Evolutionary conservation across 2,888 invertebrate genomes (phyloP), one percentile per base, ranked within the genome.

Genomic region (Drosophila anceps): DNA sequence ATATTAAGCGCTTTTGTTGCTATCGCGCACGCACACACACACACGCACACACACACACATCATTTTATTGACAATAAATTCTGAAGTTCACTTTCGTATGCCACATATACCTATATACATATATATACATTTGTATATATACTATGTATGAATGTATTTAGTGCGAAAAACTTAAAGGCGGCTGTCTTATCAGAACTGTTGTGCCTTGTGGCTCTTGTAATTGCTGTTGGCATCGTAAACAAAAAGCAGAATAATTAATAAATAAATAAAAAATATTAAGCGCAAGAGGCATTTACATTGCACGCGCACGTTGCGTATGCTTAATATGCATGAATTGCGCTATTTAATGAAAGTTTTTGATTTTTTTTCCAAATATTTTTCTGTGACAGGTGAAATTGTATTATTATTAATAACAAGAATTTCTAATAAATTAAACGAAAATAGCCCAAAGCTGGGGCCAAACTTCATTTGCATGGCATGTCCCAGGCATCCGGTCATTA

Each of bases 401-500:
- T 37, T 18, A 59, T 41, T 51, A 37, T 44, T 65, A 51, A 50
- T 33, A 15, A 44, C 39, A 44, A 15, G 15, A 60, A 55, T 63
- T 41, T 74, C 44, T 39, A 60, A 74, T 53, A 58, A 55, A 41
- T 29, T 39, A 12, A 54, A 33, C 20, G 39, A 53, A 57, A 53
- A 62, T 27, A 31, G 27, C 46, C 53, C 8, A 60, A 62, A 44
- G 54, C 43, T 7, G 27, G 50, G 20, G 12, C 31, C 43, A n/a
- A 39, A 50, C 65, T 64, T 79, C 73, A 86, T 90, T 86, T 90
- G 86, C 79, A 90, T 86, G 82, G 73, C 27, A 15, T 20, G 65
- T 55, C 48, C 59, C 55, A 62, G 53, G 69, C 77, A 86, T 86
- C 86, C 86, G 86, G 90, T 70, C 70, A 84, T 86, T 86, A 90